Percentiles rank a stretch among this genome's conserved stretches.
Conservation (phyloP, 2,113 vertebrate genomes). For the Connochaetes taurinus region DNA sequence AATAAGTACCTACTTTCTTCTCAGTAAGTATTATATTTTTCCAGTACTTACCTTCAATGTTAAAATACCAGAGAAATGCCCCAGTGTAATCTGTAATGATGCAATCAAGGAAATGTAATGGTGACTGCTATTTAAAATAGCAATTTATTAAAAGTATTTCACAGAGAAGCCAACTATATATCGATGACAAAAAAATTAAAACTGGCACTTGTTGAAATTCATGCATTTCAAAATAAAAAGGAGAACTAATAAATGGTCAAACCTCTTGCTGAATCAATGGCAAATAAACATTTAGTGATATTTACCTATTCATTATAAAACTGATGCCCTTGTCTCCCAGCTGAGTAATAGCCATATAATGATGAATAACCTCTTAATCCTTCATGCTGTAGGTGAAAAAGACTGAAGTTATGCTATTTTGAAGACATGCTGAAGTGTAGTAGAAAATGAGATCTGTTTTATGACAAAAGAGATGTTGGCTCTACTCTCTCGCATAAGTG, state of each 20-base stretch:
- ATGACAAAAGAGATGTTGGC: neutral
- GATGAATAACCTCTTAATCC: neutral
- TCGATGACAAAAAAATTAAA: constrained; percentile 17
- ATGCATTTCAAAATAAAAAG: constrained; percentile 22
- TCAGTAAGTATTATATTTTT: neutral
- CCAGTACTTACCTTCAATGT: neutral
- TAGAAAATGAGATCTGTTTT: neutral
- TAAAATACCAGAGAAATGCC: constrained; percentile 8
- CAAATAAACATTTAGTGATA: neutral
- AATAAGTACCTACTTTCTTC: neutral
- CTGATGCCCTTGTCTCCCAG: neutral
- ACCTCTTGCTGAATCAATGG: neutral
- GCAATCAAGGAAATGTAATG: neutral
- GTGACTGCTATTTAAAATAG: constrained; percentile 29
- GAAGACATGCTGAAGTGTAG: neutral
- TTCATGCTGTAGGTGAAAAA: neutral
- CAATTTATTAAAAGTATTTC: constrained; percentile 2
- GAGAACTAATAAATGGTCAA: constrained; percentile 8
- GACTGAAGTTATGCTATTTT: neutral
- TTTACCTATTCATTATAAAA: neutral
- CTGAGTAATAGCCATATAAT: neutral
- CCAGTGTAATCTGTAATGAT: neutral
- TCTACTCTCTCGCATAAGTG: neutral
- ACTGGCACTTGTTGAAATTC: constrained; percentile 52
- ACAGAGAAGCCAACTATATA: neutral